These are phyloP conservation scores for Channallabes apus DNA, from an alignment of 2,797 vertebrate genomes.

Conservation along the genomic window DNA sequence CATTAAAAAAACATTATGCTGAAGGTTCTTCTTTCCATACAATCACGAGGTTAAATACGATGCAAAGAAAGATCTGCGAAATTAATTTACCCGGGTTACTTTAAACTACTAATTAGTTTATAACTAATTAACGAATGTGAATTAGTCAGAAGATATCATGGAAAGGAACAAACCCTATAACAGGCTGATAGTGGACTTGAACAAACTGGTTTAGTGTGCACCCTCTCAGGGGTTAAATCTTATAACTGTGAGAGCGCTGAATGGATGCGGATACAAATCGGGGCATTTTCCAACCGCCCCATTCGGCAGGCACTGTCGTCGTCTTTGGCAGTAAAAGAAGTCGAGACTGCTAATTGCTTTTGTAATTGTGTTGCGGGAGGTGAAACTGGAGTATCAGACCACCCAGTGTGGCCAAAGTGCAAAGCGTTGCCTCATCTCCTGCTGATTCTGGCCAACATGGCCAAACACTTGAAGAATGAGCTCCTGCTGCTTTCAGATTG, in stretches of 20 bases:
- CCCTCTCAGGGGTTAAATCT: background rate
- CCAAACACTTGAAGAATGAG: constrained; percentile 32
- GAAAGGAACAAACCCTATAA: no score
- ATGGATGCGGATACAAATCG: background rate
- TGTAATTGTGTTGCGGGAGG: constrained; percentile 28
- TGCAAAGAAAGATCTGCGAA: background rate
- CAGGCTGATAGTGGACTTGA: background rate
- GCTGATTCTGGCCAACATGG: constrained; percentile 38
- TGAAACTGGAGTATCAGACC: constrained; percentile 40
- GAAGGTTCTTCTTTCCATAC: background rate
- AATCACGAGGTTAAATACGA: background rate
- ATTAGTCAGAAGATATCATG: no score
- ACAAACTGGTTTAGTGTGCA: background rate
- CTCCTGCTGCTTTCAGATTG: constrained; percentile 40
- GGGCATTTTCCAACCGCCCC: background rate
- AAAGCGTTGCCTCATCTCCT: constrained; percentile 41
- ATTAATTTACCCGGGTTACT: background rate
- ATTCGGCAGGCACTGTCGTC: no score
- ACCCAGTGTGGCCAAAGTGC: constrained; percentile 48
- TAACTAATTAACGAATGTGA: background rate
- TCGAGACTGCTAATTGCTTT: constrained; percentile 3
- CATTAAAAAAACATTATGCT: background rate
- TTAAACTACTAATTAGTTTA: background rate
- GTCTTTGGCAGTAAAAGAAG: background rate
- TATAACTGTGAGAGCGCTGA: background rate